These are phyloP conservation scores for Microplitis deprimator DNA, from an alignment of 2,888 invertebrate genomes.

Conservation along the genomic window DNA sequence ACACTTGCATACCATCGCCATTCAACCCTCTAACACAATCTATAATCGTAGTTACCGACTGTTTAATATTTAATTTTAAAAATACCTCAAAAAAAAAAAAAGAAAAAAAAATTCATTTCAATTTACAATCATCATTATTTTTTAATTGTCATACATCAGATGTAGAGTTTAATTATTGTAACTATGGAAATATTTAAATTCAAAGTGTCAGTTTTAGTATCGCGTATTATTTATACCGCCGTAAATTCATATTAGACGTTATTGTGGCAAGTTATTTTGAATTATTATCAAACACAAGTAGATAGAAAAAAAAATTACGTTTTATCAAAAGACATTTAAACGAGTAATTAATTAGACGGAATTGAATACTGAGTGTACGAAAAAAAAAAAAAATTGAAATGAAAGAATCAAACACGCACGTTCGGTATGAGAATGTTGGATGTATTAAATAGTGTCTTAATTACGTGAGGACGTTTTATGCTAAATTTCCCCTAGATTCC, in stretches of 20 bases:
- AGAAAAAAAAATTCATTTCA: constrained; percentile 11
- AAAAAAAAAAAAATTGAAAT: constrained; percentile 25
- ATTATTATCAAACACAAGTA: too few relatives aligned
- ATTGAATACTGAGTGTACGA: constrained; percentile 9
- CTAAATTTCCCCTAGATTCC: constrained; percentile 52
- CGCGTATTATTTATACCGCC: neutral
- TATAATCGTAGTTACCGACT: neutral
- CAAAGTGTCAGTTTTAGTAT: neutral
- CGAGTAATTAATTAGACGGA: neutral
- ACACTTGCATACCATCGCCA: constrained; percentile 22
- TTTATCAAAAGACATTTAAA: constrained; percentile 22
- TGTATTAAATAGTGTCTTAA: constrained; percentile 57
- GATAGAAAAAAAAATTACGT: too few relatives aligned
- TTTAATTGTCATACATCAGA: neutral
- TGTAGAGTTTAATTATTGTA: neutral
- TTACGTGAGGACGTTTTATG: constrained; percentile 52
- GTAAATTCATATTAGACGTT: neutral
- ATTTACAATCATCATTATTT: neutral
- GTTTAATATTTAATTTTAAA: constrained; percentile 10
- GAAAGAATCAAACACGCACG: constrained; percentile 44
- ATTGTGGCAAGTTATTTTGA: too few relatives aligned
- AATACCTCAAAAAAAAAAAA: neutral
- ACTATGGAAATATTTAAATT: neutral
- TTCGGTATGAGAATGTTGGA: constrained; percentile 42
- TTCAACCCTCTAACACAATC: neutral